A percentile compares a stretch with the other conserved stretches of the same genome.
These are phyloP conservation scores for Dolichoris vasculosae DNA, from an alignment of 1,140 invertebrate species.

Conservation along the genomic window DNA sequence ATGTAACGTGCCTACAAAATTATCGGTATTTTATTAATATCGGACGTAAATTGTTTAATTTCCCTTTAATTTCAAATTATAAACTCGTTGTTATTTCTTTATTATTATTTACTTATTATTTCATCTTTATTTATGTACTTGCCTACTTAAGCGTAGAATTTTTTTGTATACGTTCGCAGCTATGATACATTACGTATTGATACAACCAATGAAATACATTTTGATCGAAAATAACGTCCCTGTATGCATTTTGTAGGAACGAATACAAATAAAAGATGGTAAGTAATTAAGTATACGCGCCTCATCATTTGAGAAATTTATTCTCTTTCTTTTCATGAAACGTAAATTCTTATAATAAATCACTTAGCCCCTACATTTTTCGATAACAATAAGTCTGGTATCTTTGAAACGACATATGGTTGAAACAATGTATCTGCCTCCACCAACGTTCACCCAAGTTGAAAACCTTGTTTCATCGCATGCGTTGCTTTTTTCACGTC, in stretches of 20 bases:
- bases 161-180: too few species aligned
- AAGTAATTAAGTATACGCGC: not conserved
- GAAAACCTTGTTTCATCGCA: conserved; percentile 6
- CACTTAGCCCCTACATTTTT: not conserved
- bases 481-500: not conserved
- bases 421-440: not conserved
- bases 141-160: too few species aligned
- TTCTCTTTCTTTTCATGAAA: not conserved
- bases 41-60: too few species aligned
- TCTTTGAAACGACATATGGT: conserved; percentile 9
- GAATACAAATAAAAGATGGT: not conserved
- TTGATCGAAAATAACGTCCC: too few species aligned
- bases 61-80: too few species aligned
- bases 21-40: too few species aligned
- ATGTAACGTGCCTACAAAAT: too few species aligned
- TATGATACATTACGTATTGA: too few species aligned
- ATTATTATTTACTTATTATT: too few species aligned
- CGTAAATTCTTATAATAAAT: not conserved
- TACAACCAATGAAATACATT: too few species aligned
- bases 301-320: not conserved
- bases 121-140: too few species aligned
- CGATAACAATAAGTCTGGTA: not conserved
- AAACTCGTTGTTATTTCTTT: too few species aligned
- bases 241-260: not conserved
- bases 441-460: not conserved